Evolutionary conservation across 2,113 vertebrate species (phyloP), one percentile per base, ranked within the genome.

Genomic region (Acrocephalus kingi): DNA sequence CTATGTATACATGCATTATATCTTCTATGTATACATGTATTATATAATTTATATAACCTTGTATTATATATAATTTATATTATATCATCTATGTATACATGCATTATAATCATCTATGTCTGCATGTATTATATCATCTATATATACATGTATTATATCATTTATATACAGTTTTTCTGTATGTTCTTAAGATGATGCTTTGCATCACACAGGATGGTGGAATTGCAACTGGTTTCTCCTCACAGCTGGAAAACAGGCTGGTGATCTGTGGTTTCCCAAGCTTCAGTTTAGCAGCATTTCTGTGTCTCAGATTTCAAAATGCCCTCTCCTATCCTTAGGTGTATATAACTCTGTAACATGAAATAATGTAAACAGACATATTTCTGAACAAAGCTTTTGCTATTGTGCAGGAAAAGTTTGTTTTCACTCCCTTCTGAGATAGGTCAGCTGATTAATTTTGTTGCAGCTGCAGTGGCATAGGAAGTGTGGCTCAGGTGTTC

Each of bases 391-490:
- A 67, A 69, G 52, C 52, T 81, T 88, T 86, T 2, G 11, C 35
- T 83, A 17, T 74, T 92, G 79, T 75, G 39, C 31, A 72, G 56
- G n/a, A 72, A 49, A 88, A 94, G 56, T 83, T 96, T 83, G 55
- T 14, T 94, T 88, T 89, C 17, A 24, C 11, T 96, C 64, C 52
- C 13, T 84, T 71, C 63, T 96, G 49, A 56, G 75, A 51, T 51
- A 72, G 79, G 81, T 93, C 85, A 97, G 83, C 82, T 93, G 73
- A 75, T 94, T 94, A 87, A 93, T 94, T 95, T 86, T 92, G 64
- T 68, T 58, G 90, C 54, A 72, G 76, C 90, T 93, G 64, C 39
- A n/a, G 7, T 51, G 30, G 25, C 25, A 15, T 41, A 64, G 66
- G 59, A 84, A 89, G n/a, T 81, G 73, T 78, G 85, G 56, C 73